These are phyloP conservation scores for Zaprionus davidi DNA, from an alignment of 1,140 invertebrate genomes.

Conservation along the genomic window DNA sequence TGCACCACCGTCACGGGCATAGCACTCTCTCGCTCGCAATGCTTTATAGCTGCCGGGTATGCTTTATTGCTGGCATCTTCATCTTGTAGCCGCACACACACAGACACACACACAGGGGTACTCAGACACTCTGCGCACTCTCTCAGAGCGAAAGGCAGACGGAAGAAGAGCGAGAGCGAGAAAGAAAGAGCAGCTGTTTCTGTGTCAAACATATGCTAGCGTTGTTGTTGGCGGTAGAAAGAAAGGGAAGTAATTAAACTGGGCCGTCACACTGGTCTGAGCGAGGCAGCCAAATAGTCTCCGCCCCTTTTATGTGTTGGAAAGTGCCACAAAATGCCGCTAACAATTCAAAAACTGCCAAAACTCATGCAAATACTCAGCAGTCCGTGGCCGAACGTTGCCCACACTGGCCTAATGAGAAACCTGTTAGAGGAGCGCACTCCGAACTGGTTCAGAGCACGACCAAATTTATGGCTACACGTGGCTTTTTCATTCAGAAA, in stretches of 20 bases:
- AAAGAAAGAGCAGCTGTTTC: constrained; percentile 72
- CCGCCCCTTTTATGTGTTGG: constrained; percentile 72
- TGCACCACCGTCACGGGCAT: constrained; percentile 7
- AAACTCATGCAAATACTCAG: constrained; percentile 33
- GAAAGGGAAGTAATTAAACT: constrained; percentile 57
- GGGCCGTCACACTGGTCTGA: constrained; percentile 47
- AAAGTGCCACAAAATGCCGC: constrained; percentile 32
- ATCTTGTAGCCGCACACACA: constrained; percentile 36
- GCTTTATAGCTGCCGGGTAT: constrained; percentile 82
- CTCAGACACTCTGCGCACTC: constrained; percentile 46
- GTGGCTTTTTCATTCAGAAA: constrained; percentile 81
- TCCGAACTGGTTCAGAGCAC: constrained; percentile 58
- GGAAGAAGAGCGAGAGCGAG: constrained; percentile 24
- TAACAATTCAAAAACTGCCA: constrained; percentile 31
- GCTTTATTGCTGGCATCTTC: constrained; percentile 76
- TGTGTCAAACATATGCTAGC: constrained; percentile 70
- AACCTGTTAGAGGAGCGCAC: constrained; percentile 75
- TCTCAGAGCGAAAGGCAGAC: constrained; percentile 35
- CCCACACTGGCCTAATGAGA: constrained; percentile 73
- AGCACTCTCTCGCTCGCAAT: constrained; percentile 61
- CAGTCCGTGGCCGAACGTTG: constrained; percentile 23
- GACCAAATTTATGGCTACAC: constrained; percentile 70
- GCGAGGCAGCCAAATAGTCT: constrained; percentile 53
- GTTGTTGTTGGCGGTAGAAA: constrained; percentile 50
- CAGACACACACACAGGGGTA: constrained; percentile 18